Base-by-base conservation (phyloP, 2,888 invertebrate genomes). In the Phyto melanocephala region DNA sequence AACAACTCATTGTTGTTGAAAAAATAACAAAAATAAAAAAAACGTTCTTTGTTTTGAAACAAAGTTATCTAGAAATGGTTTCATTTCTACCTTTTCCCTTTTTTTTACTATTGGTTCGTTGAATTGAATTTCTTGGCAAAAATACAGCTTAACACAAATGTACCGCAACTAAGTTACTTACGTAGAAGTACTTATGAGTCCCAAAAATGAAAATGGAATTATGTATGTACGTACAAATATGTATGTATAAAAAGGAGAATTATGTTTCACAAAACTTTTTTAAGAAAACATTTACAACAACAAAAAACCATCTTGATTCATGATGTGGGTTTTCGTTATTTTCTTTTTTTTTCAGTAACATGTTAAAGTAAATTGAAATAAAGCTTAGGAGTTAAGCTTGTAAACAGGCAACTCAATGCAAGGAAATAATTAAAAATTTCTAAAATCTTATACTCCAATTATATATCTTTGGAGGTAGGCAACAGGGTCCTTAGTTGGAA, bases 201-300 rank as follows among this genome's bases (percentile, higher is more conserved):
- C 20, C 5, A 8, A n/a, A 33, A 67, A 60, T 58, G 28, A 50
- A 65, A 76, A 67, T 67, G 33, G 33, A 67, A 58, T 67, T 56
- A n/a, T 60, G 10, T n/a, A n/a, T n/a, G n/a, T n/a, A n/a, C n/a
- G n/a, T 17, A 17, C 15, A 22, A 67, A 2, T 13, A 56, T 5
- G 33, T 42, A 54, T 56, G 56, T n/a, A n/a, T n/a, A n/a, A n/a
- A 56, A 75, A 75, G 35, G 8, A 45, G 50, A 37, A 8, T 71
- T 50, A 33, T 75, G 56, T 45, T 47, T 40, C 35, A 56, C 52
- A 58, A 50, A 76, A 58, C 40, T 40, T 22, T 65, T 24, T 24
- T 35, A 56, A 4, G 13, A 65, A 65, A 63, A 40, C 7, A 37
- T 37, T 52, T n/a, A 50, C 35, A n/a, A 60, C 10, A 45, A 52